Conservation (phyloP, 1,140 invertebrate genomes). For the Meloidogyne hapla region DNA sequence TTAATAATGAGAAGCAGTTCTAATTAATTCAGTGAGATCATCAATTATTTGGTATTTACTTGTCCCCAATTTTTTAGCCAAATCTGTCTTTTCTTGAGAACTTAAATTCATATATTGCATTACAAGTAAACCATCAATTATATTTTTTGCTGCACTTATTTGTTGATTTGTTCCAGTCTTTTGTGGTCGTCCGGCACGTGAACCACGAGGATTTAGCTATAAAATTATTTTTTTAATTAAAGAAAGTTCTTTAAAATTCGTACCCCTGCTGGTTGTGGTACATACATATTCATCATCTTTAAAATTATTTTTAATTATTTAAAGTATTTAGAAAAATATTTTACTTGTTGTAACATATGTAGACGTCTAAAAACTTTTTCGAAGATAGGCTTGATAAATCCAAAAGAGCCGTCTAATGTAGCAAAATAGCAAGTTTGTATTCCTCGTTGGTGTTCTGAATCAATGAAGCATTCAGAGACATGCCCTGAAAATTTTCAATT, state of each 20-base stretch:
- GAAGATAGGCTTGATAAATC: slow-evolving; percentile 83
- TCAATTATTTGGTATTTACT: slow-evolving; percentile 80
- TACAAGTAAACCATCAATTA: slow-evolving; percentile 90
- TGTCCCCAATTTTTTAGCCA: slow-evolving; percentile 89
- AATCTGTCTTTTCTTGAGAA: slow-evolving; percentile 79
- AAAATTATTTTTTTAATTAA: background rate
- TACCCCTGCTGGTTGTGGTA: slow-evolving; percentile 51
- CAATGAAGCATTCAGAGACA: slow-evolving; percentile 42
- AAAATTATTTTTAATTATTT: slow-evolving; percentile 17
- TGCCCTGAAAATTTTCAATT: slow-evolving; percentile 39
- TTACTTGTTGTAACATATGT: slow-evolving; percentile 92
- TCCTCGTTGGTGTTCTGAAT: slow-evolving; percentile 29
- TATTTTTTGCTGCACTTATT: slow-evolving; percentile 79
- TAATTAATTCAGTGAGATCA: slow-evolving; percentile 70
- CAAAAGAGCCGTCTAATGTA: slow-evolving; percentile 87
- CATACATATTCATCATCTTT: slow-evolving; percentile 42
- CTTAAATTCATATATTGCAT: slow-evolving; percentile 79
- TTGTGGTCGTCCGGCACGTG: slow-evolving; percentile 32
- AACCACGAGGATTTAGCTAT: slow-evolving; percentile 4
- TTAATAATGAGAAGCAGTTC: background rate
- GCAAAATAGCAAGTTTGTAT: slow-evolving; percentile 65
- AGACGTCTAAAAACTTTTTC: slow-evolving; percentile 89
- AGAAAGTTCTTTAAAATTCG: slow-evolving; percentile 41
- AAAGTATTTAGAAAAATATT: slow-evolving; percentile 21
- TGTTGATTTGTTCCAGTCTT: slow-evolving; percentile 70